These are phyloP conservation scores for Apistogramma diplotaenia DNA, from an alignment of 2,113 vertebrate species.

Conservation along the genomic window DNA sequence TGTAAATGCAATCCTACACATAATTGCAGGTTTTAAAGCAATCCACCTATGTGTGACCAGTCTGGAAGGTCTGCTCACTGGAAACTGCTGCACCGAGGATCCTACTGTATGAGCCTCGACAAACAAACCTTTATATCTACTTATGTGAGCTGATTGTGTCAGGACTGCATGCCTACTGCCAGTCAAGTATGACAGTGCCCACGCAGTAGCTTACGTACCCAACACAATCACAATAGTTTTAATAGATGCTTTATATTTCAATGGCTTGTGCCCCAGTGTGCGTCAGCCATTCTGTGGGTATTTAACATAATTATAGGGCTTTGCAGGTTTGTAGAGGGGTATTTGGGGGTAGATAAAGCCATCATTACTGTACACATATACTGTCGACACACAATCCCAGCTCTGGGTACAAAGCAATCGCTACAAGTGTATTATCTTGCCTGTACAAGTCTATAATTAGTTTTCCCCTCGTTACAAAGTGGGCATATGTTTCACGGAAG, in stretches of 20 bases:
- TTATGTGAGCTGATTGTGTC: conserved; percentile 51
- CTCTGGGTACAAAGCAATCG: conserved; percentile 62
- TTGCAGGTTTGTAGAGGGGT: conserved; percentile 58
- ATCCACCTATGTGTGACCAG: conserved; percentile 40
- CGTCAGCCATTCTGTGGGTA: conserved; percentile 47
- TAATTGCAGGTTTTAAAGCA: conserved; percentile 28
- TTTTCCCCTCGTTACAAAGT: conserved; percentile 65
- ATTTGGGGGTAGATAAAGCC: conserved; percentile 57
- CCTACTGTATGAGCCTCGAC: conserved; percentile 3
- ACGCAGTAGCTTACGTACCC: conserved; percentile 6
- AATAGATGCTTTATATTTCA: conserved; percentile 2
- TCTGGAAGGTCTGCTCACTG: conserved; percentile 8
- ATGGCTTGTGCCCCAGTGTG: conserved; percentile 24
- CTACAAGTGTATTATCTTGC: conserved; percentile 70
- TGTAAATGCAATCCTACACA: conserved; percentile 30
- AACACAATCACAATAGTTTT: conserved; percentile 39
- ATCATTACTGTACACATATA: conserved; percentile 60
- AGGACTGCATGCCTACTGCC: conserved; percentile 20
- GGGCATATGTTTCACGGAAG: conserved; percentile 71
- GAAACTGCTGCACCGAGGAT: conserved; percentile 18
- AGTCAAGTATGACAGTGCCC: conserved; percentile 21
- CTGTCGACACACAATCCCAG: conserved; percentile 45
- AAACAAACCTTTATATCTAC: conserved; percentile 31
- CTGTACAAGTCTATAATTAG: conserved; percentile 75
- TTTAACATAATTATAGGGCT: conserved; percentile 61